Base-by-base conservation (phyloP, 2,888 invertebrate genomes). In the Synanthedon tipuliformis region DNA sequence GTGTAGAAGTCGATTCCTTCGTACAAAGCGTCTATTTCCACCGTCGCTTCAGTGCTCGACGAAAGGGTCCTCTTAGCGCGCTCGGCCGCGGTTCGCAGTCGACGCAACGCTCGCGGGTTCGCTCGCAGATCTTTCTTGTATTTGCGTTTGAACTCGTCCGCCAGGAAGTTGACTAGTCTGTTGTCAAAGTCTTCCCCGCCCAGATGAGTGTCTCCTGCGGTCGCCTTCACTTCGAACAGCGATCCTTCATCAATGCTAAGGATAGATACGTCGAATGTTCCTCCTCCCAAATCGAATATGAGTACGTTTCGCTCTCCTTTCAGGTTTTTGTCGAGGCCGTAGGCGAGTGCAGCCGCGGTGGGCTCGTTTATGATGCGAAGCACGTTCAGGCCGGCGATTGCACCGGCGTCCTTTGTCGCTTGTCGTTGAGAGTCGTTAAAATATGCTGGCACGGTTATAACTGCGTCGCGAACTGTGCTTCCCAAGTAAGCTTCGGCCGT, bases 381-480 rank as follows among this genome's bases (percentile, higher is more conserved):
- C 23, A 23, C 23, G 1, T 23, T 23, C 23, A 23, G 23, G 5
- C 23, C 23, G 5, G 23, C 23, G 23, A 23, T 23, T 23, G 23
- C 23, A 23, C 23, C 23, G 5, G 23, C 23, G 23, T 23, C 23
- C 23, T 23, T 23, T 5, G 23, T 23, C 4, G 23, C 23, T 23
- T 23, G 23, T 23, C 23, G 23, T 60, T 90, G 90, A 1, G 90
- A 89, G 63, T 90, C 90, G 59, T 90, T 91, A 89, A 89, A 61
- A 66, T 93, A 93, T 4, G 93, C 93, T 2, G 92, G 92, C 1
- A 93, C 92, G 0, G 92, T 92, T 58, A 92, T 80, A 1, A 92
- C 92, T 1, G 91, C 92, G 68, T 92, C 90, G 34, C 75, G 85
- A 0, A 92, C 87, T 7, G 75, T 62, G 89, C 89, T 61, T 89